Evolutionary conservation across 1,140 invertebrate species (phyloP).

Genomic region (Plutomurus gul): DNA sequence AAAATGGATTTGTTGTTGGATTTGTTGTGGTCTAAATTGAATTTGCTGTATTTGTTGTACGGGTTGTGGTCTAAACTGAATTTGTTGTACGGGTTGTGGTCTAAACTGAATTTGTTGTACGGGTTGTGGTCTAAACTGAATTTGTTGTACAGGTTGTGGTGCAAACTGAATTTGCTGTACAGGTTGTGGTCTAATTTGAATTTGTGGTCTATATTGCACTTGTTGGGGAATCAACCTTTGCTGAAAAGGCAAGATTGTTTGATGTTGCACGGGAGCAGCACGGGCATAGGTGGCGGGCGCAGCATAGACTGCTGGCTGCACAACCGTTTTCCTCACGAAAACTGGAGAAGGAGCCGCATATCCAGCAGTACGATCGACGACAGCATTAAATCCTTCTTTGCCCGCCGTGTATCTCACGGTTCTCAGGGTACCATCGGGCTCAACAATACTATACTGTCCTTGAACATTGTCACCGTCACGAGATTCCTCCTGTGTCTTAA

Average conservation of each 20-base stretch:
- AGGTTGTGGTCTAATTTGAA: slow-evolving; percentile 1
- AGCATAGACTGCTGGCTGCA: background rate
- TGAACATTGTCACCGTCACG: slow-evolving; percentile 61
- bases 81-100: background rate
- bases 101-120: background rate
- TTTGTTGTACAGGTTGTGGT: background rate
- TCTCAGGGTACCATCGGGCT: slow-evolving; percentile 64
- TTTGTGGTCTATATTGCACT: background rate
- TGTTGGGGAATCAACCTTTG: background rate
- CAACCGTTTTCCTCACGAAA: background rate
- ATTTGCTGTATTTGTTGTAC: slow-evolving; percentile 2
- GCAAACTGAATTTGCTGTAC: background rate
- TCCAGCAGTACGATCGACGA: slow-evolving; percentile 54
- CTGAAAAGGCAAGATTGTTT: background rate
- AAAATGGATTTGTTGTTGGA: background rate
- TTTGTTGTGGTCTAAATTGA: slow-evolving; percentile 8
- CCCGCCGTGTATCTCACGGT: slow-evolving; percentile 64
- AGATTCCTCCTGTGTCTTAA: slow-evolving; percentile 60
- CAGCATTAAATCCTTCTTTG: slow-evolving; percentile 60
- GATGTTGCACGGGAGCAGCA: background rate
- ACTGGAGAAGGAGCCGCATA: slow-evolving; percentile 30
- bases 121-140: slow-evolving; percentile 3
- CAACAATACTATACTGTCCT: slow-evolving; percentile 59
- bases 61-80: background rate
- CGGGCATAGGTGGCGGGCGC: background rate